A percentile compares a stretch with the other conserved stretches of the same genome.
Conservation (phyloP, 37 sponge, comb jelly and placozoan genomes). For the Halisarca cf. caerulea region DNA sequence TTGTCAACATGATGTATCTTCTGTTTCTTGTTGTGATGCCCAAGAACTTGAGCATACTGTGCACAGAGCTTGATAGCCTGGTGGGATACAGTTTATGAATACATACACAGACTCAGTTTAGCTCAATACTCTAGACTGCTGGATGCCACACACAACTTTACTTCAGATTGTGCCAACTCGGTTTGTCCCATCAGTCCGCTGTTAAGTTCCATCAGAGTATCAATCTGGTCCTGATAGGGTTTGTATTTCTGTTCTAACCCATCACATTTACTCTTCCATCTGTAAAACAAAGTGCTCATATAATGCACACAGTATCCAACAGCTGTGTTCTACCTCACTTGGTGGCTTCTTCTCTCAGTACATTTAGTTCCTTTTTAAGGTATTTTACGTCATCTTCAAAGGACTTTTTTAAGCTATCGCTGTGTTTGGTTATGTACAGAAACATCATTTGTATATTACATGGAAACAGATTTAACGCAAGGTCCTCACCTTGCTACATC, state of each 20-base stretch:
- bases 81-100: background rate
- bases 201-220: conserved; percentile 52
- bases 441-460: too few species aligned
- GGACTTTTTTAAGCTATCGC: background rate
- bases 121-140: too few species aligned
- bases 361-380: background rate
- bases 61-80: background rate
- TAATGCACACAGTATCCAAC: background rate
- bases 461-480: too few species aligned
- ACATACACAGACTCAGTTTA: background rate
- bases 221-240: conserved; percentile 63
- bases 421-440: too few species aligned
- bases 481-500: too few species aligned
- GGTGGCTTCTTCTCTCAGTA: background rate
- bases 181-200: conserved; percentile 56
- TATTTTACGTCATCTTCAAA: background rate
- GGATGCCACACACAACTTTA: too few species aligned
- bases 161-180: conserved; percentile 60
- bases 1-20: conserved; percentile 79
- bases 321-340: background rate
- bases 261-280: conserved; percentile 5
- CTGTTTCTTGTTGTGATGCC: conserved; percentile 78
- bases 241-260: conserved; percentile 44
- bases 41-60: conserved; percentile 43
- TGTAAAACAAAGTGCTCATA: background rate